A percentile compares a stretch with the other conserved stretches of the same genome.
phyloP scores from a whole-genome alignment of 2,113 vertebrate genomes.

The Sander vitreus region DNA sequence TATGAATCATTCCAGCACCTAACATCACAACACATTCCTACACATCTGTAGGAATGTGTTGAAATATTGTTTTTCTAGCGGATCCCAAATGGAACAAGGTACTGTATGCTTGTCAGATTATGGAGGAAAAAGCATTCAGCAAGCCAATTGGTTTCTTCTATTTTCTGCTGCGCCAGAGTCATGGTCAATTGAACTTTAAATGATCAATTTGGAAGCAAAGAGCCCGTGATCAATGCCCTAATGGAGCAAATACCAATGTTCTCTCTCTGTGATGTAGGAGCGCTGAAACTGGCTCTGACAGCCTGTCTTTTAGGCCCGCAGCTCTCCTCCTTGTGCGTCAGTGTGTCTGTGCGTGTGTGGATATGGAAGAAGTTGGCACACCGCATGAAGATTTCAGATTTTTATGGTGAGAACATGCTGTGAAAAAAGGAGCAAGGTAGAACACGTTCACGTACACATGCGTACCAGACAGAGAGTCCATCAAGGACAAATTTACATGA shows the following conservation, averaged over 20 bases:
- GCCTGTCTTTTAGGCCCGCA: conserved; percentile 49
- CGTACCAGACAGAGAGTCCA: conserved; percentile 41
- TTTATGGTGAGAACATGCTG: conserved; percentile 63
- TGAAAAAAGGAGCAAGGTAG: conserved; percentile 49
- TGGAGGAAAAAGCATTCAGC: conserved; percentile 9
- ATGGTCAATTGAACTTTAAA: conserved; percentile 68
- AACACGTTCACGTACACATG: conserved; percentile 54
- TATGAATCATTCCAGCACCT: conserved; percentile 14
- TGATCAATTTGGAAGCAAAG: conserved; percentile 67
- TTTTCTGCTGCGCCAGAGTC: conserved; percentile 56
- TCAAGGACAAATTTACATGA: conserved; percentile 64
- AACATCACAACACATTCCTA: too few species aligned
- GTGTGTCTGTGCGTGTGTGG: conserved; percentile 23
- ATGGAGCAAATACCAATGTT: conserved; percentile 68
- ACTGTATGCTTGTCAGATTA: conserved; percentile 37
- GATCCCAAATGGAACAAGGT: conserved; percentile 28
- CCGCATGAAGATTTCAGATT: conserved; percentile 45
- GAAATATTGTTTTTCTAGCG: conserved; percentile 38
- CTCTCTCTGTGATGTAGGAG: conserved; percentile 62
- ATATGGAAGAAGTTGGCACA: conserved; percentile 57
- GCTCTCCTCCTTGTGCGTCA: conserved; percentile 32
- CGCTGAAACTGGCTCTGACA: conserved; percentile 53
- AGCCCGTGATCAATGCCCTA: conserved; percentile 62
- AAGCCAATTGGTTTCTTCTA: conserved; percentile 22
- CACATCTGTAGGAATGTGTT: conserved; percentile 13